Evolutionary conservation across 2,113 vertebrate genomes (phyloP).

Genomic region (Periophthalmodon schlosseri): DNA sequence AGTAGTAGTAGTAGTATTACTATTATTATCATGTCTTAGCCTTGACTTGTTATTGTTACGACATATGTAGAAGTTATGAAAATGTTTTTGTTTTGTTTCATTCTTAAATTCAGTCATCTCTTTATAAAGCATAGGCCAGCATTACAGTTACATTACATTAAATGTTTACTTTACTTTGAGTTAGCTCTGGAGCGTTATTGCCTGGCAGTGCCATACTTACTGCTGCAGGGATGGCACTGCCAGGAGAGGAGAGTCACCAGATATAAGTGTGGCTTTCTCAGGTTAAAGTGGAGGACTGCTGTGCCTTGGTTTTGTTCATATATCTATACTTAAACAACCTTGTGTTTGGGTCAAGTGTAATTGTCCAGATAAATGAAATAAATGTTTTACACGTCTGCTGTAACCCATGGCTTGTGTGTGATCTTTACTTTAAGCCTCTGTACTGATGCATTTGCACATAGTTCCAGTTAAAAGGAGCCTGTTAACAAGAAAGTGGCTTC

Average conservation of each 20-base stretch:
- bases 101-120: neutral
- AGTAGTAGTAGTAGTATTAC: too few species aligned
- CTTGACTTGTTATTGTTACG: neutral
- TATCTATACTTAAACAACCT: neutral
- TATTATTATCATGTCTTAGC: neutral
- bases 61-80: neutral
- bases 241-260: too few species aligned
- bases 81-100: neutral
- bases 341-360: neutral
- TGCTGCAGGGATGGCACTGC: too few species aligned
- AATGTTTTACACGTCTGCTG: neutral
- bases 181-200: neutral
- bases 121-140: too few species aligned
- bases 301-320: neutral
- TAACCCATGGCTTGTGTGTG: neutral
- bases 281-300: neutral
- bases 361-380: neutral
- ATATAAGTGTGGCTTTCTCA: neutral
- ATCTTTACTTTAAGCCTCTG: neutral
- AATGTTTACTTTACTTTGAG: neutral
- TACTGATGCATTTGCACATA: too few species aligned
- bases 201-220: too few species aligned
- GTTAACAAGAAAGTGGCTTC: too few species aligned
- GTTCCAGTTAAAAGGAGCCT: too few species aligned
- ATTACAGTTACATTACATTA: neutral